Evolutionary conservation across 2,113 vertebrate genomes (phyloP).

Genomic region (Cyrtonyx montezumae): DNA sequence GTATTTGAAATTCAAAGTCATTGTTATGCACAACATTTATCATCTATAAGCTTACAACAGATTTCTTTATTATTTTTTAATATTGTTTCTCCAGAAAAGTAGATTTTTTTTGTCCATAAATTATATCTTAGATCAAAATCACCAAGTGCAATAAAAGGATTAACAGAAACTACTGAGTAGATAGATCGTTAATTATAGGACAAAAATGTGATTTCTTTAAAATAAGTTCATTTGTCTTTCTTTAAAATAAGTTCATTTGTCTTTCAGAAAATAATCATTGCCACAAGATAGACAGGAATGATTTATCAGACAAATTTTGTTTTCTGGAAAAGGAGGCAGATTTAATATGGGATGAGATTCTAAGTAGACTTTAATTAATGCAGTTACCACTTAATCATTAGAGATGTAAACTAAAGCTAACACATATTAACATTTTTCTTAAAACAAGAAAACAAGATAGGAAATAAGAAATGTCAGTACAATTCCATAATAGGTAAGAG

Average conservation of each 20-base stretch:
- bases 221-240: constrained; percentile 12
- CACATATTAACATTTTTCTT: background rate
- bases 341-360: constrained; percentile 18
- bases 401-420: background rate
- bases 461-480: background rate
- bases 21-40: constrained; percentile 55
- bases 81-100: constrained; percentile 8
- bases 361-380: constrained; percentile 17
- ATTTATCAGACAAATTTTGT: constrained; percentile 28
- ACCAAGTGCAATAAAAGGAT: background rate
- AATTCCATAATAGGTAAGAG: background rate
- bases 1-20: constrained; percentile 55
- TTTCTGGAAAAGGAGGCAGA: background rate
- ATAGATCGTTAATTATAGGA: constrained; percentile 31
- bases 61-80: constrained; percentile 14
- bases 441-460: background rate
- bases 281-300: background rate
- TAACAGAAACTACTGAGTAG: background rate
- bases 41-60: constrained; percentile 37
- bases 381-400: background rate
- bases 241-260: constrained; percentile 20
- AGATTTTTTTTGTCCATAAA: constrained; percentile 54
- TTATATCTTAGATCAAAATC: constrained; percentile 29
- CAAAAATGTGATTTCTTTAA: constrained; percentile 8
- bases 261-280: background rate